Base-by-base conservation (phyloP, 2,113 vertebrate species). In the Pomatorhinus ruficollis region DNA sequence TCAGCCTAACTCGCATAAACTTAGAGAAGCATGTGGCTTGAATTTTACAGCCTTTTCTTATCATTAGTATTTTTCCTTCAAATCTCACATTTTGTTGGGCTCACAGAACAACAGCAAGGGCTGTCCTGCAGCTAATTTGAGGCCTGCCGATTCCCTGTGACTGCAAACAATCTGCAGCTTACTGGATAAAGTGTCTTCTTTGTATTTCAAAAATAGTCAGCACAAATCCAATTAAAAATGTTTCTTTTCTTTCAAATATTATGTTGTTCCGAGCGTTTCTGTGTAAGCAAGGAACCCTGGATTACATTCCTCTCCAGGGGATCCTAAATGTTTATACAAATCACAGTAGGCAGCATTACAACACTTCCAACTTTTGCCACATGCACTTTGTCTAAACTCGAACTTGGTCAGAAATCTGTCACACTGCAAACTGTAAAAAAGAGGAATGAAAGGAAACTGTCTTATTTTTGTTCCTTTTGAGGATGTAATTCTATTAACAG, bases 311-410 rank as follows among this genome's bases (percentile, higher is more conserved):
- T 94, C 96, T 90, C 94, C 92, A 87, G 96, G 95, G 96, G 77
- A 96, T 95, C 88, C 89, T 92, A 96, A 96, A 94, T 94, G 88
- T 97, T 97, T 95, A 95, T 76, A 96, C 83, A 97, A 95, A 95
- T 95, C 96, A 92, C 95, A 96, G 92, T 92, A 94, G 93, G 95
- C 92, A 96, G 92, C 88, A 93, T 92, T 96, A 94, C 90, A 96
- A 93, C 96, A 95, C 95, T 96, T 96, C 92, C 96, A 97, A 90
- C 88, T 96, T 96, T 78, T 94, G 92, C 95, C 90, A 95, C 95
- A 89, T 95, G 88, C 85, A 95, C 93, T 95, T 94, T 89, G 92
- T 96, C 95, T 96, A 94, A 92, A 94, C 72, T 75, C 7, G 3
- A 83, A 89, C 90, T 96, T 87, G 90, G 95, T 96, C 96, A 96